These are phyloP conservation scores for Egretta garzetta DNA, from an alignment of 2,113 vertebrate species.

Conservation along the genomic window DNA sequence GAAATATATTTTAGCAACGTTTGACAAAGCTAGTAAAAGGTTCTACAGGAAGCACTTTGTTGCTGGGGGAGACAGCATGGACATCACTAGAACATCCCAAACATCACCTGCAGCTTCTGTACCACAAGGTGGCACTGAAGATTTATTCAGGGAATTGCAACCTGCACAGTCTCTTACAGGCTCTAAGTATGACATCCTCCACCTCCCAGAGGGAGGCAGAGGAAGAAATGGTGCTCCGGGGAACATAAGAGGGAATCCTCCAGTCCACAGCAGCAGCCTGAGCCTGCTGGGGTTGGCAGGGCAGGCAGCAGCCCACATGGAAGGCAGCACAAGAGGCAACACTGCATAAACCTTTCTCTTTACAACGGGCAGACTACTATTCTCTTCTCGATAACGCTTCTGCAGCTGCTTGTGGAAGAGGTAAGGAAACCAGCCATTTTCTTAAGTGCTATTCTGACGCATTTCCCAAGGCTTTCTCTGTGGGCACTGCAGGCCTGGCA, in stretches of 20 bases:
- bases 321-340: neutral
- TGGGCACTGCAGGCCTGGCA: neutral
- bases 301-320: neutral
- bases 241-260: neutral
- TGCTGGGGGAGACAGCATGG: neutral
- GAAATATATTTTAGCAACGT: neutral
- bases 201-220: neutral
- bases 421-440: neutral
- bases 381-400: neutral
- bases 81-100: neutral
- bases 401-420: neutral
- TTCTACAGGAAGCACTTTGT: neutral
- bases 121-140: conserved; percentile 64
- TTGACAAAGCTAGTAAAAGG: neutral
- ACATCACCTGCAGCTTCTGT: neutral
- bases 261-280: neutral
- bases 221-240: neutral
- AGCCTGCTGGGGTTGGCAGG: neutral
- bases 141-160: neutral
- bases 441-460: neutral
- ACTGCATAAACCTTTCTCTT: neutral
- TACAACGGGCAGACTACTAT: neutral
- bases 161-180: neutral
- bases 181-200: neutral
- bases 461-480: neutral